Base-by-base conservation (phyloP, 2,888 invertebrate genomes). In the Eurytoma californica region DNA sequence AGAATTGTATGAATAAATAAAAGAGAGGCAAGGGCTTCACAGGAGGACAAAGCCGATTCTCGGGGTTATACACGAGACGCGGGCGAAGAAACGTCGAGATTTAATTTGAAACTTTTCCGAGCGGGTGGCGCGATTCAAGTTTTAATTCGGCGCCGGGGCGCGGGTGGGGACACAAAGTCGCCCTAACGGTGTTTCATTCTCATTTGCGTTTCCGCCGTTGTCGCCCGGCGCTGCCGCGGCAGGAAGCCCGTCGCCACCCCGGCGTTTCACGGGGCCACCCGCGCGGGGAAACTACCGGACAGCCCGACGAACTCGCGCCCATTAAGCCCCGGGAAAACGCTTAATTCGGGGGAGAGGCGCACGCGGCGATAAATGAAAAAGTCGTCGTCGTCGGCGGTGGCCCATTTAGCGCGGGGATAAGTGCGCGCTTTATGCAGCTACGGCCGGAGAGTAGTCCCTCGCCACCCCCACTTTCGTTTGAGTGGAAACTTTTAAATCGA, bases 101-200 rank as follows among this genome's bases (percentile, higher is more conserved):
- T 77, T 72, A 70, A 78, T 80, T 78, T 53, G 63, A 75, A 80
- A 78, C 78, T 80, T 80, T 72, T 78, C 39, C 72, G 58, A 75
- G 63, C 63, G 63, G 39, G 30, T n/a, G 65, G 53, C 51, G 14
- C 72, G 49, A 78, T 80, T 78, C 63, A 67, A 77, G 66, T 75
- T 75, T 78, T 75, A 78, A 80, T 77, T 80, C 69, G 49, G 39
- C 16, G 39, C 3, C 24, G 47, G 57, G 51, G 18, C 39, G 51
- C 13, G 63, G 3, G 51, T 20, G 13, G 5, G n/a, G 16, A 47
- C 67, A 74, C 70, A 72, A 76, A 72, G 76, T 55, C 49, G 16
- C 30, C n/a, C 20, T 30, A 14, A 60, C 39, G 55, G 18, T 69
- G 55, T 72, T 73, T 70, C 55, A 68, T 74, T 79, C 74, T 79